A percentile compares a stretch with the other conserved stretches of the same genome.
Evolutionary conservation across 2,888 invertebrate genomes (phyloP).

Genomic region (Pristionchus maxplancki): DNA sequence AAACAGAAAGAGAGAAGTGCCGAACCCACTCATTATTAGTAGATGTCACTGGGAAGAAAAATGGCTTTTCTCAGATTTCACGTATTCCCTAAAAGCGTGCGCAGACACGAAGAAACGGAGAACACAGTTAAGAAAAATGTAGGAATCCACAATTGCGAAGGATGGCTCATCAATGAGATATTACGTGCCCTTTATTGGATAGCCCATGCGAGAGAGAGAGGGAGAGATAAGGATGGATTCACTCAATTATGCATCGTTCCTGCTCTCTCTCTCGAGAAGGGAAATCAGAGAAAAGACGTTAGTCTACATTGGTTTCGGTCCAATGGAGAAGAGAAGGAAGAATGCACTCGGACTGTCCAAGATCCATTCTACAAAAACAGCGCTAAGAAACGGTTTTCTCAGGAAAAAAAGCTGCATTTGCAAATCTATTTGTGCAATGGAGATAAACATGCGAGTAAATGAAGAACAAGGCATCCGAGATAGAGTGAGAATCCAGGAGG

Average conservation of each 20-base stretch:
- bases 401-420: not conserved
- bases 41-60: not conserved
- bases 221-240: constrained; percentile 5
- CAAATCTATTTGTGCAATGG: not conserved
- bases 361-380: not conserved
- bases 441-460: not conserved
- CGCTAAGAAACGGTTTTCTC: not conserved
- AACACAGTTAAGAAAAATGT: not conserved
- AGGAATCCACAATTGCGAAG: not conserved
- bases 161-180: no score
- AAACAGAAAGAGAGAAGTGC: no score
- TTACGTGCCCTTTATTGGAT: not conserved
- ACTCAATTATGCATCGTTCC: constrained; percentile 13
- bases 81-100: not conserved
- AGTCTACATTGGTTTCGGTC: not conserved
- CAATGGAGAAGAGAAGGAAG: not conserved
- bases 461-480: not conserved
- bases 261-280: not conserved
- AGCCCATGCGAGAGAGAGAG: not conserved
- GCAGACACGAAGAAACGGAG: not conserved
- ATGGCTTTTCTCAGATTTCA: not conserved
- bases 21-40: not conserved
- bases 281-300: constrained; percentile 8
- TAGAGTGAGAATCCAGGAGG: not conserved
- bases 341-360: no score